Evolutionary conservation across 2,113 vertebrate species (phyloP).

Genomic region (Oncorhynchus gorbuscha): DNA sequence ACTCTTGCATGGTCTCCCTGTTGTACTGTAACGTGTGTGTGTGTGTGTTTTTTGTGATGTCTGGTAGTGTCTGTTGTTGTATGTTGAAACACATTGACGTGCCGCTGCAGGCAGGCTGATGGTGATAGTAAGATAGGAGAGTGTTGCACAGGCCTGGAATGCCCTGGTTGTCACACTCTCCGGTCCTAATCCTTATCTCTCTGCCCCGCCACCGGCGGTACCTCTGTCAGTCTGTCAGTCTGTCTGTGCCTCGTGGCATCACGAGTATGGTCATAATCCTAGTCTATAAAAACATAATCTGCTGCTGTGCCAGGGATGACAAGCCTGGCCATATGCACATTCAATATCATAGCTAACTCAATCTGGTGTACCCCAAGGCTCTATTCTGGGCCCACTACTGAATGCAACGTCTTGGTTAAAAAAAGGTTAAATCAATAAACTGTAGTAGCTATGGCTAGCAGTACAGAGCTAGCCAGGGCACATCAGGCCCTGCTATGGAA

Average conservation of each 20-base stretch:
- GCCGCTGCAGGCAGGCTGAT: slow-evolving; percentile 30
- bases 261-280: no score
- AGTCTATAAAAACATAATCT: no score
- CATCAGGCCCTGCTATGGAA: no score
- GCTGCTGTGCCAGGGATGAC: no score
- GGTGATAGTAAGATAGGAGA: slow-evolving; percentile 32
- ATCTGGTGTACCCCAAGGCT: no score
- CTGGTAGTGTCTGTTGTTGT: slow-evolving; percentile 37
- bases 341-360: no score
- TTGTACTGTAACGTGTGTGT: slow-evolving; percentile 22
- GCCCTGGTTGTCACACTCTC: slow-evolving; percentile 38
- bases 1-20: slow-evolving; percentile 35
- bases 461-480: not conserved
- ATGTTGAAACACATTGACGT: slow-evolving; percentile 57
- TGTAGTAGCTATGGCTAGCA: not conserved
- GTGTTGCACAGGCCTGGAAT: slow-evolving; percentile 41
- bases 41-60: slow-evolving; percentile 28
- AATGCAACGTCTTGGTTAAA: no score
- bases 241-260: not conserved
- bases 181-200: slow-evolving; percentile 28
- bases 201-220: not conserved
- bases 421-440: no score
- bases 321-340: no score
- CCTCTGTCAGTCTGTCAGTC: not conserved
- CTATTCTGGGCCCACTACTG: no score